phyloP scores from a whole-genome alignment of 2,888 invertebrate species.

The Iphiclides podalirius region DNA sequence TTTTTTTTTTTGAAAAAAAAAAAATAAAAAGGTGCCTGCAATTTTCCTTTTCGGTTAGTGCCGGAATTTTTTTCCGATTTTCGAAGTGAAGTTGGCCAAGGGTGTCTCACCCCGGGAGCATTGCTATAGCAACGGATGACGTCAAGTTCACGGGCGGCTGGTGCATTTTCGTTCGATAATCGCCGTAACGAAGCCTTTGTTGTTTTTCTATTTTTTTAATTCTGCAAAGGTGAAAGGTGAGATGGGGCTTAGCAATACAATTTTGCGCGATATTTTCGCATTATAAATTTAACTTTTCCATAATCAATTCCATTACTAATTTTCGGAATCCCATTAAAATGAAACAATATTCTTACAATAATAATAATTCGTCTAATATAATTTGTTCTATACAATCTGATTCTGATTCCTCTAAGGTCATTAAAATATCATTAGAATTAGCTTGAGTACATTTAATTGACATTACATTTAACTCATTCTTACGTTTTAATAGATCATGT shows the following conservation, averaged over 20 bases:
- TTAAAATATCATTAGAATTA: slow-evolving; percentile 10
- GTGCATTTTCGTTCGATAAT: slow-evolving; percentile 76
- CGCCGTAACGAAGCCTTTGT: slow-evolving; percentile 38
- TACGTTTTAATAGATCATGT: no score
- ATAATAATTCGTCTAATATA: no score
- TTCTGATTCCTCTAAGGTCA: no score
- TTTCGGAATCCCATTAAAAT: no score
- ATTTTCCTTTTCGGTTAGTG: slow-evolving; percentile 22
- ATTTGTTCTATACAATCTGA: no score
- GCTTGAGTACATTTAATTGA: no score
- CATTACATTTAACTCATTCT: no score
- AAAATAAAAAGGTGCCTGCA: slow-evolving; percentile 42
- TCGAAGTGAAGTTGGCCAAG: slow-evolving; percentile 40
- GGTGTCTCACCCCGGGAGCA: slow-evolving; percentile 58
- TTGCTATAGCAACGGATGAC: slow-evolving; percentile 72
- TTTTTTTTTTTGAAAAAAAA: slow-evolving; percentile 20
- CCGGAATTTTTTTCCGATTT: slow-evolving; percentile 33
- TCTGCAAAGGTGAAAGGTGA: slow-evolving; percentile 16
- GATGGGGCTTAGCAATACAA: slow-evolving; percentile 1
- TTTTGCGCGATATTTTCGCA: no score
- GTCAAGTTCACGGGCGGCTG: slow-evolving; percentile 77
- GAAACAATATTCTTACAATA: no score
- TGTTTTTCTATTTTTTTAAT: slow-evolving; percentile 30
- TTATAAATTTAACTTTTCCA: no score
- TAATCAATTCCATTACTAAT: no score